phyloP scores from a whole-genome alignment of 2,888 invertebrate species.

The Capitulum mitella region DNA sequence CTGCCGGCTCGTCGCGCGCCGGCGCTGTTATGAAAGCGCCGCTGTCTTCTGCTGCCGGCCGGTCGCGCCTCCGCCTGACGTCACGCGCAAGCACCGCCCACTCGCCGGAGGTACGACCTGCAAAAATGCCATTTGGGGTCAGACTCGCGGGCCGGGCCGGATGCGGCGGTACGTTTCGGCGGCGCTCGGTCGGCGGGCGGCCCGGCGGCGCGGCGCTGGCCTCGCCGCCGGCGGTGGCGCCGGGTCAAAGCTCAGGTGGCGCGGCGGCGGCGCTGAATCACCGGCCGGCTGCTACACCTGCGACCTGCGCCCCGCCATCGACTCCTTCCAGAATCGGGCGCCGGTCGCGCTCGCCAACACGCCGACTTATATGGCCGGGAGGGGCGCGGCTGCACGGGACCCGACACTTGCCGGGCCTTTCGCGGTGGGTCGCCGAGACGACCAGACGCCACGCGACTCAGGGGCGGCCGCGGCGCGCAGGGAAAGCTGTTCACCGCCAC shows the following conservation, averaged over 20 bases:
- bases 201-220: background rate
- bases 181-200: background rate
- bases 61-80: background rate
- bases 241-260: background rate
- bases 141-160: background rate
- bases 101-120: constrained; percentile 17
- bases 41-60: background rate
- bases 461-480: no score
- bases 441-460: no score
- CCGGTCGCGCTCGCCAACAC: background rate
- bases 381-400: background rate
- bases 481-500: no score
- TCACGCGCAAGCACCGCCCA: background rate
- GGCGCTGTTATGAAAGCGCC: constrained; percentile 8
- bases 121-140: constrained; percentile 4
- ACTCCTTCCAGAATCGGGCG: background rate
- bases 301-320: background rate
- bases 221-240: background rate
- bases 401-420: background rate
- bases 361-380: background rate
- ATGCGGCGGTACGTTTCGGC: background rate
- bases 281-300: background rate
- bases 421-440: background rate
- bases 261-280: background rate
- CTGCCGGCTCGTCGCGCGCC: background rate